Evolutionary conservation across 2,113 vertebrate species (phyloP), one percentile per base, ranked within the genome.

Genomic region (Ophthalmolycus amberensis): DNA sequence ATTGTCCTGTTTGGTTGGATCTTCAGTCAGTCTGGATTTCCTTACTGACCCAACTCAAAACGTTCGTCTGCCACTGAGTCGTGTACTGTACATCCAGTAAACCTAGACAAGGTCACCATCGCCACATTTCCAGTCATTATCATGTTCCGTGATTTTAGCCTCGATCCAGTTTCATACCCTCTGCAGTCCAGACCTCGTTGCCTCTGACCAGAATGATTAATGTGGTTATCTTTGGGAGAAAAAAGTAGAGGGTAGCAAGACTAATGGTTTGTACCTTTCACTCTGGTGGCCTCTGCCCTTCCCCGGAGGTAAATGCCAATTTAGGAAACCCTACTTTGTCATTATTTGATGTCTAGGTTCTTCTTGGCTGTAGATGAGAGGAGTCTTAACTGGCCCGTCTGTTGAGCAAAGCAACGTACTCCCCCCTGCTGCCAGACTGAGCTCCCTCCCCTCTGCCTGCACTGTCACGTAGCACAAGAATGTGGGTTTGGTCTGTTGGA

Each of bases 391-490:
- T 37, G 50, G 65, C 20, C 73, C 68, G 74, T 85, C 79, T 88
- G 87, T 66, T 77, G 42, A 90, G 79, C 46, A 22, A 74, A 79
- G 75, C 83, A 44, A 37, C 14, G 10, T 52, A 71, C 27, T 18
- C 2, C 18, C 46, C 50, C 50, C 37, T 68, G 66, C 86, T 74
- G 69, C 86, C 69, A 84, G 63, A 72, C 85, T 63, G 62, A 72
- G 44, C 79, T 62, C 34, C 72, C 69, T 71, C 78, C 69, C 48
- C 66, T 75, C 72, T 56, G 70, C 37, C 42, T 9, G 0, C 65
- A 42, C 86, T 59, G 75, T 90, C 86, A 90, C 83, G 74, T 85
- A 91, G 77, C 76, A 85, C 80, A 85, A 86, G 80, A 91, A 93
- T 91, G 85, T 77, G 82, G 78, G 72, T 76, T 83, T 70, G 58